Evolutionary conservation across 1,140 invertebrate species (phyloP).

Genomic region (Aphidius ervi): DNA sequence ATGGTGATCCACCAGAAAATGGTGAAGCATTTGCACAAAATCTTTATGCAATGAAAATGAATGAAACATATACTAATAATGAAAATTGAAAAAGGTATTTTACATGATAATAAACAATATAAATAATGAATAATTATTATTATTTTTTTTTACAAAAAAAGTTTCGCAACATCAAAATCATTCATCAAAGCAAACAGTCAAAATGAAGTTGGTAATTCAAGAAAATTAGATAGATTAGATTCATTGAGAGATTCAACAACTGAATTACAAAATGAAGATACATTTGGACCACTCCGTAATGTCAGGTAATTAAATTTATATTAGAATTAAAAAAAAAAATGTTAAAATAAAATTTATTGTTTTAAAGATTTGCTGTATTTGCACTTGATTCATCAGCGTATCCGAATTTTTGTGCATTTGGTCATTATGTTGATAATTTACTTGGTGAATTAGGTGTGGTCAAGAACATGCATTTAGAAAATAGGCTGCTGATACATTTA

Average conservation of each 20-base stretch:
- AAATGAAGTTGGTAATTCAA: slow-evolving; percentile 64
- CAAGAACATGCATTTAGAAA: slow-evolving; percentile 91
- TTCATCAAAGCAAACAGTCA: slow-evolving; percentile 90
- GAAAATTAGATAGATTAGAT: slow-evolving; percentile 65
- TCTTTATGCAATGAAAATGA: slow-evolving; percentile 73
- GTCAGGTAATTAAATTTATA: slow-evolving; percentile 59
- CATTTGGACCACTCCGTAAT: slow-evolving; percentile 83
- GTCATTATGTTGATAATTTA: slow-evolving; percentile 88
- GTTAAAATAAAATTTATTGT: slow-evolving; percentile 14
- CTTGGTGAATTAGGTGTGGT: slow-evolving; percentile 87
- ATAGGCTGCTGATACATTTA: slow-evolving; percentile 89
- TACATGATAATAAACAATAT: neutral
- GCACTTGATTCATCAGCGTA: slow-evolving; percentile 93
- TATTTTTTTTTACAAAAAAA: slow-evolving; percentile 27
- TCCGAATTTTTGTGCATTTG: slow-evolving; percentile 95
- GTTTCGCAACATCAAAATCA: slow-evolving; percentile 75
- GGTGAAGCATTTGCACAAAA: slow-evolving; percentile 83
- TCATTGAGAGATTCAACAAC: slow-evolving; percentile 65
- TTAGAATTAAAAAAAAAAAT: slow-evolving; percentile 5
- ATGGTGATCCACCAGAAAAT: slow-evolving; percentile 95
- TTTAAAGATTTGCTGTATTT: slow-evolving; percentile 83
- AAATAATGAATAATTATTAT: neutral
- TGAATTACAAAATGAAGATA: slow-evolving; percentile 74
- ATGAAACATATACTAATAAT: slow-evolving; percentile 58
- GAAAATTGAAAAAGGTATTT: slow-evolving; percentile 58